Conservation (phyloP, 2,797 vertebrate species). For the Loris lydekkerianus region DNA sequence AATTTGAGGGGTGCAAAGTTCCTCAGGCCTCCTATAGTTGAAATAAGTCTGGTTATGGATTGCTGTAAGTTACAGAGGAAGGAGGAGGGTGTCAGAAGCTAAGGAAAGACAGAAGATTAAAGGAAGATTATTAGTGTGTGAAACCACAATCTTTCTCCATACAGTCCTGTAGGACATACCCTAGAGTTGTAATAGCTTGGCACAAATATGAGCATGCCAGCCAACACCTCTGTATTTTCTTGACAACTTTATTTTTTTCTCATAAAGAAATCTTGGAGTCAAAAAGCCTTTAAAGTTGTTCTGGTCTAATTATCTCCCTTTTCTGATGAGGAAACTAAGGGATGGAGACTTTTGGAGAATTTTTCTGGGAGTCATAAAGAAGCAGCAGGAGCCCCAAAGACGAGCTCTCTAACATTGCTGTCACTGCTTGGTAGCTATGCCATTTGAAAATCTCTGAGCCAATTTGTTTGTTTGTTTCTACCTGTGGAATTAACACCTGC, state of each 20-base stretch:
- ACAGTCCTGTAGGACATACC: neutral
- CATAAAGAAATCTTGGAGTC: neutral
- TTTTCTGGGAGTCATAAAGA: neutral
- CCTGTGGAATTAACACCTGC: neutral
- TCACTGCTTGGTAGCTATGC: neutral
- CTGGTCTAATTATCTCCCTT: neutral
- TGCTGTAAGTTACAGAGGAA: neutral
- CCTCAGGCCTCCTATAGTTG: neutral
- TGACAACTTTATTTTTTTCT: slow-evolving; percentile 10
- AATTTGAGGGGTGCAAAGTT: neutral
- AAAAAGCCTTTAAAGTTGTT: neutral
- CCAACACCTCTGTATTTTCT: neutral
- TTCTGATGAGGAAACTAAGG: neutral
- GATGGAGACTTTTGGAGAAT: neutral
- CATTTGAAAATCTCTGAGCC: neutral
- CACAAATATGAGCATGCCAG: neutral
- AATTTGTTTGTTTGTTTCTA: neutral
- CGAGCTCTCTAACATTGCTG: neutral
- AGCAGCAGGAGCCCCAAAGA: accelerated
- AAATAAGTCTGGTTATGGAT: neutral
- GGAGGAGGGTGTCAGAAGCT: neutral
- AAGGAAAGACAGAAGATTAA: neutral
- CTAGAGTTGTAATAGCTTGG: neutral
- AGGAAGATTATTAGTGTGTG: neutral
- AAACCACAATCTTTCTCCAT: neutral